A percentile compares a stretch with the other conserved stretches of the same genome.
These are phyloP conservation scores for Argentina silus DNA, from an alignment of 2,797 vertebrate genomes.

Conservation along the genomic window DNA sequence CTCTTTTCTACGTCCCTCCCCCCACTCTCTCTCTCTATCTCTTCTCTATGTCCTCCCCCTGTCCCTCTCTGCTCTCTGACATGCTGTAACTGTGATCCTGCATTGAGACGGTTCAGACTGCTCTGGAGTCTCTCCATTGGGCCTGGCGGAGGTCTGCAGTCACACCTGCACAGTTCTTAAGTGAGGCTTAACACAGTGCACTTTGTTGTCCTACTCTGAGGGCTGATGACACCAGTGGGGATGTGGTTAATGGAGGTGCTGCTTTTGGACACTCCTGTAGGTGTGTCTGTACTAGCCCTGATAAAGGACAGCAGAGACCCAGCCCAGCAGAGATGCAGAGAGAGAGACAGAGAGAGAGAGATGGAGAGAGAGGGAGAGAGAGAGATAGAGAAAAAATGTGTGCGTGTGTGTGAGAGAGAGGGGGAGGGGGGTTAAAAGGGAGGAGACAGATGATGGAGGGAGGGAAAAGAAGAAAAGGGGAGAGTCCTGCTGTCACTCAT, in stretches of 20 bases:
- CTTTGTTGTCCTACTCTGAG: conserved; percentile 39
- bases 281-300: conserved; percentile 61
- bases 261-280: conserved; percentile 29
- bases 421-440: neutral
- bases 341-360: neutral
- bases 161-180: conserved; percentile 25
- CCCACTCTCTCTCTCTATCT: conserved; percentile 38
- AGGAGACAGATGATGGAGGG: neutral
- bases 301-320: conserved; percentile 61
- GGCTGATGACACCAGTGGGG: conserved; percentile 47
- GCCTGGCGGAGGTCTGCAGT: conserved; percentile 21
- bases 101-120: neutral
- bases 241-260: conserved; percentile 65
- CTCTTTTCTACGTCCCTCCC: neutral
- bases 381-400: neutral
- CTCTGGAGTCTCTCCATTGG: conserved; percentile 37
- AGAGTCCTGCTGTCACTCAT: neutral
- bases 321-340: conserved; percentile 13
- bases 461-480: neutral
- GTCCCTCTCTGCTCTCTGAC: conserved; percentile 32
- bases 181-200: conserved; percentile 2
- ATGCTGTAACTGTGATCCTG: conserved; percentile 35
- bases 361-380: neutral
- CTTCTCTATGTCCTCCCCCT: conserved; percentile 39
- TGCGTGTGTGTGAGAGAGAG: neutral